A percentile compares a stretch with the other conserved stretches of the same genome.
Conservation (phyloP, 1,140 invertebrate species). For the Tetragonula clypearis region DNA sequence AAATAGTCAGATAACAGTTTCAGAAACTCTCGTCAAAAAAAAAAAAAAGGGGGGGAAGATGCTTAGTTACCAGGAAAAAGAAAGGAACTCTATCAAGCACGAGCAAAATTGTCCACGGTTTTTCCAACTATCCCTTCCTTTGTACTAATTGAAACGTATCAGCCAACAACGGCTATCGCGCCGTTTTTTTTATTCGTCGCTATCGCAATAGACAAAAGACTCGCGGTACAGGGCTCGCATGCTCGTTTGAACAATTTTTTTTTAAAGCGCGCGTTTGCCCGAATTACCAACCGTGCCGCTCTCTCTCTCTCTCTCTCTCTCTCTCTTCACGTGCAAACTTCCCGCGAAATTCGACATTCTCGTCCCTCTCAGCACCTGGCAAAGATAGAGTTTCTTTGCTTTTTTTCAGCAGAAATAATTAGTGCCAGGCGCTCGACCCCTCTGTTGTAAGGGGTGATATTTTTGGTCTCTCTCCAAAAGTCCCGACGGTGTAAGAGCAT, state of each 20-base stretch:
- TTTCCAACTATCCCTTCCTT: background rate
- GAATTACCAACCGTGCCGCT: background rate
- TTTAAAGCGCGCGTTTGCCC: background rate
- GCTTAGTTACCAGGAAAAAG: slow-evolving; percentile 7
- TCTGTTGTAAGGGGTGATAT: background rate
- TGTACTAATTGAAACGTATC: slow-evolving; percentile 1
- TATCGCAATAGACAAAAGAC: background rate
- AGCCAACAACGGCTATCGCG: background rate
- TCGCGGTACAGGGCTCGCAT: background rate
- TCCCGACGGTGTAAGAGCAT: slow-evolving; percentile 13
- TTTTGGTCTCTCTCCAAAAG: slow-evolving; percentile 32
- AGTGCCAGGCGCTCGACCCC: background rate
- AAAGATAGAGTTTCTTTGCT: background rate
- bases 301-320: no score
- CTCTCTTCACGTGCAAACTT: background rate
- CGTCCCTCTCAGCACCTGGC: background rate
- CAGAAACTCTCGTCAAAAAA: background rate
- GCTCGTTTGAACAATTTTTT: background rate
- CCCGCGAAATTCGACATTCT: background rate
- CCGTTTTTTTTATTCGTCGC: background rate
- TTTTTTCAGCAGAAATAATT: slow-evolving; percentile 11
- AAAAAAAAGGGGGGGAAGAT: background rate
- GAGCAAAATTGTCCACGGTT: background rate
- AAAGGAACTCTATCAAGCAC: background rate
- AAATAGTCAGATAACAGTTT: slow-evolving; percentile 54